Percentiles rank a stretch among this genome's conserved stretches.
Conservation (phyloP, 2,797 vertebrate species). For the Neostethus bicornis region DNA sequence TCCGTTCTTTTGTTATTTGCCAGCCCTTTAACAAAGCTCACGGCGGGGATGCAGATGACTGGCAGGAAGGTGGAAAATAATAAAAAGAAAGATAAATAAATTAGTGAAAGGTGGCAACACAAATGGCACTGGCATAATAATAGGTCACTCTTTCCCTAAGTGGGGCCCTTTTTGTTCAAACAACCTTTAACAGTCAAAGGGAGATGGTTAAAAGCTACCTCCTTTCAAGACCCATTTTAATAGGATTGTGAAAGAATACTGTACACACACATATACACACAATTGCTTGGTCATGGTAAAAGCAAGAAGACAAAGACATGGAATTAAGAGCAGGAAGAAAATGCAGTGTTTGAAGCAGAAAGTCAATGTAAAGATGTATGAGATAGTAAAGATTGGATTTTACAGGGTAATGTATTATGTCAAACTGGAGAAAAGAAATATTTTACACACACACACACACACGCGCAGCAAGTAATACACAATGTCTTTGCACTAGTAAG, state of each 20-base stretch:
- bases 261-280: slow-evolving; percentile 27
- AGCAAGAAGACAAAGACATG: slow-evolving; percentile 40
- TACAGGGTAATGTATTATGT: slow-evolving; percentile 23
- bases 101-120: slow-evolving; percentile 3
- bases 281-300: slow-evolving; percentile 32
- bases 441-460: not conserved
- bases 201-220: slow-evolving; percentile 41
- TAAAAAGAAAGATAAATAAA: not conserved
- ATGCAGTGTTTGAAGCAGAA: not conserved
- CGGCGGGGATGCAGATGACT: not conserved
- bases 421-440: slow-evolving; percentile 15
- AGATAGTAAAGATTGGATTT: slow-evolving; percentile 11
- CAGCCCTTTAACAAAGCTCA: slow-evolving; percentile 9
- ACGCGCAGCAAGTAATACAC: not conserved
- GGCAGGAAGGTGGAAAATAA: not conserved
- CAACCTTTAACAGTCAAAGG: slow-evolving; percentile 43
- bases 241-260: slow-evolving; percentile 40
- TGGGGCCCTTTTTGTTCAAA: slow-evolving; percentile 46
- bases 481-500: slow-evolving; percentile 23
- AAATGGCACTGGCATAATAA: slow-evolving; percentile 18
- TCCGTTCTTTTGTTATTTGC: slow-evolving; percentile 2
- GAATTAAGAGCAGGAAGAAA: slow-evolving; percentile 32
- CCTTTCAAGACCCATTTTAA: slow-evolving; percentile 30
- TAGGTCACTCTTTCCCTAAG: slow-evolving; percentile 26
- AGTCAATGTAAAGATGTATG: not conserved